Base-by-base conservation (phyloP, 2,113 vertebrate genomes). In the Paedocypris sp. region DNA sequence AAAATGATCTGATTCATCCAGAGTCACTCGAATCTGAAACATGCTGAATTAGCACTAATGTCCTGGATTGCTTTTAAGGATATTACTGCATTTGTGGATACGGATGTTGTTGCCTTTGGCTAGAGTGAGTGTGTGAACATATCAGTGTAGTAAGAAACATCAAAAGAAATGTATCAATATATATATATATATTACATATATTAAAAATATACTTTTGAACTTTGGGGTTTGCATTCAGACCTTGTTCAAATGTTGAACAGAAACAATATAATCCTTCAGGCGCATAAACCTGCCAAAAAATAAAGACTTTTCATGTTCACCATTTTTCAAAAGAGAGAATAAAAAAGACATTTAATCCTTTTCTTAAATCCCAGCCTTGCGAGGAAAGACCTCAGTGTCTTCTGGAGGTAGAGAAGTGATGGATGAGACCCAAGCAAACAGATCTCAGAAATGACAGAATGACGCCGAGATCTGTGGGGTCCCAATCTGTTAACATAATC, bases 401-500 rank as follows among this genome's bases (percentile, higher is more conserved):
- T 52, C 15, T 25, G 28, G 39, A 47, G 18, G 31, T 60, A 39
- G 15, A 64, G 69, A 62, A 39, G 23, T 35, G 51, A 70, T 62
- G 70, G 4, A 58, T 22, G 26, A 13, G 26, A 58, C 42, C 39
- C 25, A 26, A 16, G 46, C 2, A 35, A 18, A 49, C n/a, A 45
- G 41, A 31, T 13, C 56, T 48, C 8, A 25, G 13, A 51, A 62
- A 60, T n/a, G 67, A 60, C 62, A 62, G 69, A 74, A 71, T 71
- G 71, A 18, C 43, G 50, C 59, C 67, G 71, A 78, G 75, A 79
- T 77, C 77, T 78, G 57, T 41, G 1, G 26, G 35, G 61, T 73
- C 69, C 80, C 79, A 80, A 81, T 85, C 79, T 83, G 81, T 73
- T 75, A 70, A 65, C 48, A 36, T 80, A 79, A 82, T 83, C 79